Conservation (phyloP, 2,888 invertebrate species). For the Phasia obesa region DNA sequence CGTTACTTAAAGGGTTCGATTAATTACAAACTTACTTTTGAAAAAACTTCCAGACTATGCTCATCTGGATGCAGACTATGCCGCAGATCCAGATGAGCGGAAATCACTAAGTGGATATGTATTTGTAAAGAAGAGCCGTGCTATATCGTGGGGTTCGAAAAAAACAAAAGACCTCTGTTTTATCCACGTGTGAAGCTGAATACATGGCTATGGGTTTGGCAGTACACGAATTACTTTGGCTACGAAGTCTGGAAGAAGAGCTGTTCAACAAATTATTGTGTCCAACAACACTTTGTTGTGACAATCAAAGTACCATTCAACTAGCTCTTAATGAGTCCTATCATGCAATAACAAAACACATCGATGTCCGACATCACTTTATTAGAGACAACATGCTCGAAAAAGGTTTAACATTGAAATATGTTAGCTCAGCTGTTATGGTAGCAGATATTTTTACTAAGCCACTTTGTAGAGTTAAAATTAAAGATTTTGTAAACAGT, state of each 20-base stretch:
- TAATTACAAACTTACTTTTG: background rate
- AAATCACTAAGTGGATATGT: slow-evolving; percentile 18
- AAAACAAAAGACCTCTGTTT: too few relatives aligned
- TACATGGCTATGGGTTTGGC: slow-evolving; percentile 40
- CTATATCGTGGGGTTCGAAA: too few relatives aligned
- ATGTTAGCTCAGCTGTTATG: slow-evolving; percentile 8
- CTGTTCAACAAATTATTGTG: background rate
- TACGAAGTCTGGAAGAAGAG: slow-evolving; percentile 22
- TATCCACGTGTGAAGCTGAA: too few relatives aligned
- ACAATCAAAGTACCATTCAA: slow-evolving; percentile 22
- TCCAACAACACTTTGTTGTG: background rate
- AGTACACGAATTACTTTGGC: slow-evolving; percentile 14
- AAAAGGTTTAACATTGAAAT: too few relatives aligned
- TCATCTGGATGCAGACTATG: slow-evolving; percentile 5
- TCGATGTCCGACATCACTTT: slow-evolving; percentile 40
- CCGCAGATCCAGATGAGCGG: background rate
- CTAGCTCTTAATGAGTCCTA: background rate
- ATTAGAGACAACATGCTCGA: slow-evolving; percentile 31
- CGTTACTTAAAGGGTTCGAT: too few relatives aligned
- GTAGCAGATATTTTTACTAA: slow-evolving; percentile 33
- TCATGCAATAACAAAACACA: slow-evolving; percentile 16
- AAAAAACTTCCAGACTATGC: background rate
- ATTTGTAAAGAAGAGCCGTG: too few relatives aligned
- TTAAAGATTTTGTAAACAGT: background rate
- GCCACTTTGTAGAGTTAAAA: background rate